These are phyloP conservation scores for Acleris emargana DNA, from an alignment of 2,888 invertebrate species.

Conservation along the genomic window DNA sequence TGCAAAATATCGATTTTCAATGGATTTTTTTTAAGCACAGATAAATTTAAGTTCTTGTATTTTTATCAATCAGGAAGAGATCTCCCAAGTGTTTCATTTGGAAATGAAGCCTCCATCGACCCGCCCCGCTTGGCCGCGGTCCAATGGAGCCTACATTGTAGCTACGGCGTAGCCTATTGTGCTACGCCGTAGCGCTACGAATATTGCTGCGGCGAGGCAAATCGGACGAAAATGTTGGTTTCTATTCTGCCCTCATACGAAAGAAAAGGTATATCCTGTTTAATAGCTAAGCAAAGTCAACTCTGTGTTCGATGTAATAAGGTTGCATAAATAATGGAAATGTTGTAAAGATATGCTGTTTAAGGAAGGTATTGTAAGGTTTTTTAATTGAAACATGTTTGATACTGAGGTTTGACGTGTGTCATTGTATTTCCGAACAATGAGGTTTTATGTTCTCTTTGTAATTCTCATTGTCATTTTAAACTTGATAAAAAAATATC, in stretches of 20 bases:
- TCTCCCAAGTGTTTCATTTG: conserved; percentile 37
- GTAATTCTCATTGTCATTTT: too few species aligned
- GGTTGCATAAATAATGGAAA: too few species aligned
- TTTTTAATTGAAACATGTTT: conserved; percentile 36
- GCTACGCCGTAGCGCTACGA: conserved; percentile 54
- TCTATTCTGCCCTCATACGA: neutral
- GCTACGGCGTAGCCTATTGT: conserved; percentile 50
- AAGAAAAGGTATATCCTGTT: too few species aligned
- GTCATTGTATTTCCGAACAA: conserved; percentile 2
- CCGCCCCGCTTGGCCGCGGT: conserved; percentile 43
- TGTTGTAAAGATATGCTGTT: neutral
- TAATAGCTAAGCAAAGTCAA: too few species aligned
- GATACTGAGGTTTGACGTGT: conserved; percentile 23
- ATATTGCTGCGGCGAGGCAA: conserved; percentile 47
- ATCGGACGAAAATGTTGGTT: conserved; percentile 28
- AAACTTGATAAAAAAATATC: too few species aligned
- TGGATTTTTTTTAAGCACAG: neutral
- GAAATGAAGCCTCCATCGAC: conserved; percentile 42
- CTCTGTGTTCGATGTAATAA: too few species aligned
- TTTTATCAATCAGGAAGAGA: conserved; percentile 22
- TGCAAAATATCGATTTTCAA: too few species aligned
- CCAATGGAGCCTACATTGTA: conserved; percentile 47
- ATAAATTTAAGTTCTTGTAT: neutral
- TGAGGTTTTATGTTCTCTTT: neutral
- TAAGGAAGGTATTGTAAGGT: neutral